phyloP scores from a whole-genome alignment of 2,797 vertebrate genomes.

The Cirrhinus mrigala region DNA sequence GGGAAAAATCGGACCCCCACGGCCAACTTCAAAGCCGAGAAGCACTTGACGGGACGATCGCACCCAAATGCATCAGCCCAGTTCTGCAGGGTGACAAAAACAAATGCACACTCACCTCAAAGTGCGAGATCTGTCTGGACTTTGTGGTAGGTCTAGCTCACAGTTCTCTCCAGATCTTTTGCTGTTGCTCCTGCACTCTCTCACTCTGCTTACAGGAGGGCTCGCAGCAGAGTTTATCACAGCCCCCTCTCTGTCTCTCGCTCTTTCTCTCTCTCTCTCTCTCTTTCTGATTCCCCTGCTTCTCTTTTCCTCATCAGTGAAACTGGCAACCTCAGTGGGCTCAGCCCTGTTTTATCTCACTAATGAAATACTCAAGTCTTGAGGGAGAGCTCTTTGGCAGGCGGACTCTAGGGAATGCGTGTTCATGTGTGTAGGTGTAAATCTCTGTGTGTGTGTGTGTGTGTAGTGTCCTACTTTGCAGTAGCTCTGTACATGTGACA shows the following conservation, averaged over 20 bases:
- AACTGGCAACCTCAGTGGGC: conserved; percentile 72
- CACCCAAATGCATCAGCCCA: conserved; percentile 54
- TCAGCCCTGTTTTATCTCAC: conserved; percentile 82
- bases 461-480: conserved; percentile 51
- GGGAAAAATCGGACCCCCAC: conserved; percentile 47
- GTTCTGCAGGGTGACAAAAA: conserved; percentile 58
- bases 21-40: conserved; percentile 57
- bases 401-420: conserved; percentile 56
- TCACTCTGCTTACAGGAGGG: conserved; percentile 76
- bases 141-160: conserved; percentile 66
- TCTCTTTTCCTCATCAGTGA: conserved; percentile 68
- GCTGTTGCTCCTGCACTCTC: conserved; percentile 60
- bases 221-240: conserved; percentile 79
- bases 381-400: conserved; percentile 77
- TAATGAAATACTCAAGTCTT: conserved; percentile 80
- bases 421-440: conserved; percentile 56
- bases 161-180: conserved; percentile 63
- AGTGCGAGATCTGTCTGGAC: conserved; percentile 55
- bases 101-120: conserved; percentile 59
- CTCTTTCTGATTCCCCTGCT: conserved; percentile 59
- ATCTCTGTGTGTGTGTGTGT: conserved; percentile 35
- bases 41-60: conserved; percentile 53
- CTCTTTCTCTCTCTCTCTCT: conserved; percentile 46
- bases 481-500: conserved; percentile 58
- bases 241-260: conserved; percentile 60